These are phyloP conservation scores for Theristicus caerulescens DNA, from an alignment of 2,113 vertebrate species.

Conservation along the genomic window DNA sequence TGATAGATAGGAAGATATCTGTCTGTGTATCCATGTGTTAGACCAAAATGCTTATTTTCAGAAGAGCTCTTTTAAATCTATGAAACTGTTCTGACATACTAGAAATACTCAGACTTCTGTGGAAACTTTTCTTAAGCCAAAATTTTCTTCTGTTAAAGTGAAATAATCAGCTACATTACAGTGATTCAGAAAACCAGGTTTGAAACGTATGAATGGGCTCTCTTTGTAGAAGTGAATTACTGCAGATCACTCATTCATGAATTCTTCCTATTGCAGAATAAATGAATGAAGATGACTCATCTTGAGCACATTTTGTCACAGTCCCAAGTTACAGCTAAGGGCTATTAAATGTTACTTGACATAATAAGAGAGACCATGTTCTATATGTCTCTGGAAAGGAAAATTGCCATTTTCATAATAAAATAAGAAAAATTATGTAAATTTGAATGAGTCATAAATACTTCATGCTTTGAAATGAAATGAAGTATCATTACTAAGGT, in stretches of 20 bases:
- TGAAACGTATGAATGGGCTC: constrained; percentile 65
- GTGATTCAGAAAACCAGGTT: constrained; percentile 58
- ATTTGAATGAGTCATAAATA: constrained; percentile 69
- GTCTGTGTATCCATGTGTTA: not conserved
- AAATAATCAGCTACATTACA: constrained; percentile 59
- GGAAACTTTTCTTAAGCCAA: constrained; percentile 32
- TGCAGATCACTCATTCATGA: constrained; percentile 73
- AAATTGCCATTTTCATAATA: constrained; percentile 57
- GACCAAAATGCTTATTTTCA: constrained; percentile 9
- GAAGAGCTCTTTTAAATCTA: not conserved
- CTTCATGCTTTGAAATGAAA: constrained; percentile 61
- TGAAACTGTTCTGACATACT: not conserved
- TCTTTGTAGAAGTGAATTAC: constrained; percentile 68
- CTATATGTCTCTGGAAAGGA: constrained; percentile 60
- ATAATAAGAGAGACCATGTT: constrained; percentile 66
- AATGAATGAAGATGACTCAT: constrained; percentile 73
- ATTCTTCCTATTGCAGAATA: constrained; percentile 56
- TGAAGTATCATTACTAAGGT: constrained; percentile 45
- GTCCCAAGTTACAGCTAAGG: constrained; percentile 64
- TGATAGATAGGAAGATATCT: not conserved
- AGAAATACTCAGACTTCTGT: not conserved
- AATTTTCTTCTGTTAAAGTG: constrained; percentile 32
- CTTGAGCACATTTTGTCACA: constrained; percentile 53
- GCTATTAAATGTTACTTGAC: constrained; percentile 71
- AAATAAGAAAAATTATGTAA: constrained; percentile 65